A percentile compares a stretch with the other conserved stretches of the same genome.
Conservation (phyloP, 2,888 invertebrate species). For the Palloptera scutellata region DNA sequence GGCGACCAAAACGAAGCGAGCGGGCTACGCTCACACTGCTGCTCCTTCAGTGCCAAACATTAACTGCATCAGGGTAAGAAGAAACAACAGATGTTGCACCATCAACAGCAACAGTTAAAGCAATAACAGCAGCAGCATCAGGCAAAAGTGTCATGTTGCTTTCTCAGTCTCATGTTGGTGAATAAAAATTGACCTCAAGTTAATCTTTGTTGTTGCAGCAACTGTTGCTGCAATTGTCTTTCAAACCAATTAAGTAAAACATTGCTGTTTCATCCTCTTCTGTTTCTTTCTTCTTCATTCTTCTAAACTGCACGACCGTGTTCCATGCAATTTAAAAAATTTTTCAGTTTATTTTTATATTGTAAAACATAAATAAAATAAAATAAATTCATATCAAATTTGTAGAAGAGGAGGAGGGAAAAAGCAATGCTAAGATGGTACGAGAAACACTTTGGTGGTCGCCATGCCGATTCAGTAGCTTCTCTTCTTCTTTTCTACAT, state of each 20-base stretch:
- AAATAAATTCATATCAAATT: not conserved
- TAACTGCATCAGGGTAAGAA: not conserved
- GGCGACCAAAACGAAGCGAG: not conserved
- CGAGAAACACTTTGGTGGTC: no score
- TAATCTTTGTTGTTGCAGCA: conserved; percentile 7
- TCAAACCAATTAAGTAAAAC: no score
- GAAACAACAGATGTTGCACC: conserved; percentile 8
- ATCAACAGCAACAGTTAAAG: conserved; percentile 15
- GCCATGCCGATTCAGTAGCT: no score
- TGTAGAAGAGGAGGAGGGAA: not conserved
- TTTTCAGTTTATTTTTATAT: not conserved
- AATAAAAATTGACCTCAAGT: conserved; percentile 11
- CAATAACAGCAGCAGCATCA: conserved; percentile 2
- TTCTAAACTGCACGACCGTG: no score
- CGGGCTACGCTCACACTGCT: not conserved
- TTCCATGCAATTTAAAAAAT: no score
- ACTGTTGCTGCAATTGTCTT: conserved; percentile 23
- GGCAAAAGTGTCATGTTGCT: not conserved
- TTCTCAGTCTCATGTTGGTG: conserved; percentile 2
- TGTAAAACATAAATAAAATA: not conserved
- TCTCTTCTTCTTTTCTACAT: no score
- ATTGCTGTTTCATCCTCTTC: no score
- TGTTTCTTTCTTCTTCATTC: no score
- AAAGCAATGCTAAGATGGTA: no score
- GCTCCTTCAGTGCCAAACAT: not conserved